Evolutionary conservation across 2,888 invertebrate genomes (phyloP).

Genomic region (Pseudolycoriella hygida): DNA sequence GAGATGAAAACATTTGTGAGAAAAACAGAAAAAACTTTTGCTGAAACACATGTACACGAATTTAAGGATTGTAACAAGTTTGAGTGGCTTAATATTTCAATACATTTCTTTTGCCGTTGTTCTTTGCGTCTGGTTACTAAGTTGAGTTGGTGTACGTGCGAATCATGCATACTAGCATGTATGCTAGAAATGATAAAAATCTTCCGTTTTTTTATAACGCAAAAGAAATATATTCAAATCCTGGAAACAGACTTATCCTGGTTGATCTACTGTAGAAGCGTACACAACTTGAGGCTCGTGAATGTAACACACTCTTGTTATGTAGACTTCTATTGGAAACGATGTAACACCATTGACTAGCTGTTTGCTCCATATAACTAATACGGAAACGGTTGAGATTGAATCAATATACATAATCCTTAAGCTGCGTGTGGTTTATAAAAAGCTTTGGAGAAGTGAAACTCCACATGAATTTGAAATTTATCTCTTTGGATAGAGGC

Average conservation of each 20-base stretch:
- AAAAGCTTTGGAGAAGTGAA: not conserved
- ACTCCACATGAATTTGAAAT: constrained; percentile 1
- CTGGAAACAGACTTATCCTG: not conserved
- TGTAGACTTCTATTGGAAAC: not conserved
- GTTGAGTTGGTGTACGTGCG: not conserved
- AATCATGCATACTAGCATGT: not conserved
- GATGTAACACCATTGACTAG: not conserved
- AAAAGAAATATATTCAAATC: not conserved
- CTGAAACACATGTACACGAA: too few relatives aligned
- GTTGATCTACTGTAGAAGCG: not conserved
- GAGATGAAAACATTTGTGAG: not conserved
- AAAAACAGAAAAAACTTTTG: not conserved
- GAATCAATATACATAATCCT: constrained; percentile 1
- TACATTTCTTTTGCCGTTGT: too few relatives aligned
- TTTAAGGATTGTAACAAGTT: too few relatives aligned
- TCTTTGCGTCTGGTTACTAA: too few relatives aligned
- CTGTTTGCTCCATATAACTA: not conserved
- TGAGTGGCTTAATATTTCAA: too few relatives aligned
- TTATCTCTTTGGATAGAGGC: not conserved
- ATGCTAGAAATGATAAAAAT: too few relatives aligned
- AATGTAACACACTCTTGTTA: too few relatives aligned
- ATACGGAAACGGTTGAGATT: not conserved
- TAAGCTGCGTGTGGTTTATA: constrained; percentile 4
- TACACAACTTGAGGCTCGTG: not conserved
- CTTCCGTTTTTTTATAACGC: too few relatives aligned